Percentiles rank a stretch among this genome's conserved stretches.
phyloP scores from a whole-genome alignment of 2,113 vertebrate species.

The Labeo rohita region DNA sequence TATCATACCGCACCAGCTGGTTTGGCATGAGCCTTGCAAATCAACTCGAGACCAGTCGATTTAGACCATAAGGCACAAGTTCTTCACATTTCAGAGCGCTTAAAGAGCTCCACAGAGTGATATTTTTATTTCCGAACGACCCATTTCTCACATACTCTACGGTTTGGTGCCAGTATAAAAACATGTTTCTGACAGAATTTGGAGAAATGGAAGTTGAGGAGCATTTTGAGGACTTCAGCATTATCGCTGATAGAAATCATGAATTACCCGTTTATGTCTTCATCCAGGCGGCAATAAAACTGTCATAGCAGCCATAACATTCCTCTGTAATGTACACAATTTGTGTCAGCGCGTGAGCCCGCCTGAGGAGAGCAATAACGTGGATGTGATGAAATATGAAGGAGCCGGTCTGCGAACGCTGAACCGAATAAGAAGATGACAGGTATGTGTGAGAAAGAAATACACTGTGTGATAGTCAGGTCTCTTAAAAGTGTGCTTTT shows the following conservation, averaged over 20 bases:
- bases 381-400: slow-evolving; percentile 49
- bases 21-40: slow-evolving; percentile 24
- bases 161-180: slow-evolving; percentile 23
- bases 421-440: background rate
- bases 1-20: slow-evolving; percentile 29
- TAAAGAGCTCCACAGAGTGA: slow-evolving; percentile 5
- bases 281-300: slow-evolving; percentile 33
- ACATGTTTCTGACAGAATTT: slow-evolving; percentile 31
- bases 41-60: slow-evolving; percentile 11
- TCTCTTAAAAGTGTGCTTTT: slow-evolving; percentile 27
- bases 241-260: slow-evolving; percentile 31
- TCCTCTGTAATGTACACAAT: slow-evolving; percentile 35
- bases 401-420: slow-evolving; percentile 11
- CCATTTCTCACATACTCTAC: slow-evolving; percentile 24
- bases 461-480: background rate
- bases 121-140: background rate
- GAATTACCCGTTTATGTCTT: slow-evolving; percentile 37
- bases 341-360: slow-evolving; percentile 38
- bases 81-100: background rate
- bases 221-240: slow-evolving; percentile 35
- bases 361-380: slow-evolving; percentile 36
- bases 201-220: slow-evolving; percentile 25
- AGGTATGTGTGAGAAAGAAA: background rate
- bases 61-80: slow-evolving; percentile 15
- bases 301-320: slow-evolving; percentile 45